Base-by-base conservation (phyloP, 1,140 invertebrate species). In the Drosophila hydei region DNA sequence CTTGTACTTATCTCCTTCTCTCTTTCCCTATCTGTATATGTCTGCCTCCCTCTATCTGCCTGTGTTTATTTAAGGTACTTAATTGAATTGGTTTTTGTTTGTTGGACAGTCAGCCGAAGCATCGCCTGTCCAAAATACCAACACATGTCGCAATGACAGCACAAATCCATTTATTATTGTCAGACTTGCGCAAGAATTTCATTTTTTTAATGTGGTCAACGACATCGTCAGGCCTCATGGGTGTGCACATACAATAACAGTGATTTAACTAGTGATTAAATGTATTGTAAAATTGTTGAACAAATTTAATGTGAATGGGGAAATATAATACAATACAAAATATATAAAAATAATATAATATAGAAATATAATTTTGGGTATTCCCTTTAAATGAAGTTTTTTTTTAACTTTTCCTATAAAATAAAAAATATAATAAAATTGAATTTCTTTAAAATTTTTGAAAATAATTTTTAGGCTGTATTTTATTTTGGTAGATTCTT, bases 141-240 rank as follows among this genome's bases (percentile, higher is more conserved):
- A 11, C 23, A 62, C 60, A 50, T 62, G 73, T 62, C 70, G 33
- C 74, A 70, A 78, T 81, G 79, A 75, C 75, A 60, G 55, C 77
- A 72, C 43, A 45, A 18, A 48, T 62, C 52, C 80, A 84, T 84
- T 84, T 70, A 74, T 85, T 65, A 73, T 72, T 79, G 79, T 84
- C 79, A 76, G 62, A 67, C 50, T 85, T 61, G 60, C 58, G 51
- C 60, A 76, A 79, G 80, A 71, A 84, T 54, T 59, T 79, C 42
- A 83, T 80, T 70, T 81, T 56, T 27, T 48, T 47, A 52, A 59
- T 36, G 64, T 51, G 72, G 68, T 79, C 59, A 69, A 69, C 42
- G 50, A 69, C 59, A 38, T 47, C 14, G 19, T n/a, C 14, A 11
- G 25, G 3, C 19, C 30, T 3, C 19, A 58, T 7, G 56, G 27